phyloP scores from a whole-genome alignment of 2,113 vertebrate species.

The Lepidothrix coronata region DNA sequence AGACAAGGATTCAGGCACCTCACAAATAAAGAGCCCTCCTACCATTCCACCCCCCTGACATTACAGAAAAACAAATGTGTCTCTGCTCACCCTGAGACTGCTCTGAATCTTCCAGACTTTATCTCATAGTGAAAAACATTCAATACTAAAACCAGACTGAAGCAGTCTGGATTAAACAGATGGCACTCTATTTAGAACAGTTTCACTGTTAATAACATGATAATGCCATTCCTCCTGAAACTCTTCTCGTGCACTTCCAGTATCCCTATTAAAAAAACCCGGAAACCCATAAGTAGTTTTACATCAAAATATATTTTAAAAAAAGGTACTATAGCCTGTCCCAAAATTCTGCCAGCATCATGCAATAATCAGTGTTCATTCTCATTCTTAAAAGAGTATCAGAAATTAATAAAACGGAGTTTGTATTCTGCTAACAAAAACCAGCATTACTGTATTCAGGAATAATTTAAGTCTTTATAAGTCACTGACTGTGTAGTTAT shows the following conservation, averaged over 20 bases:
- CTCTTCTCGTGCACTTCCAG: not conserved
- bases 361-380: not conserved
- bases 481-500: not conserved
- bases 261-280: not conserved
- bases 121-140: not conserved
- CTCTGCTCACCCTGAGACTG: not conserved
- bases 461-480: not conserved
- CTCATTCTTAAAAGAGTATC: not conserved
- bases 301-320: not conserved
- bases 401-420: not conserved
- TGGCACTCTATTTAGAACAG: slow-evolving; percentile 29
- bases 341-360: not conserved
- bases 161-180: slow-evolving; percentile 45
- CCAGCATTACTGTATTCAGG: not conserved
- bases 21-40: not conserved
- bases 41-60: not conserved
- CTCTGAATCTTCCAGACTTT: slow-evolving; percentile 11
- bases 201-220: slow-evolving; percentile 35
- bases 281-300: not conserved
- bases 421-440: not conserved
- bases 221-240: slow-evolving; percentile 25
- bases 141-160: slow-evolving; percentile 23
- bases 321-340: not conserved
- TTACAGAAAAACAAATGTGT: not conserved
- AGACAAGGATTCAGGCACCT: not conserved